phyloP scores from a whole-genome alignment of 2,113 vertebrate genomes.

The Brachypodius melanocephalos region DNA sequence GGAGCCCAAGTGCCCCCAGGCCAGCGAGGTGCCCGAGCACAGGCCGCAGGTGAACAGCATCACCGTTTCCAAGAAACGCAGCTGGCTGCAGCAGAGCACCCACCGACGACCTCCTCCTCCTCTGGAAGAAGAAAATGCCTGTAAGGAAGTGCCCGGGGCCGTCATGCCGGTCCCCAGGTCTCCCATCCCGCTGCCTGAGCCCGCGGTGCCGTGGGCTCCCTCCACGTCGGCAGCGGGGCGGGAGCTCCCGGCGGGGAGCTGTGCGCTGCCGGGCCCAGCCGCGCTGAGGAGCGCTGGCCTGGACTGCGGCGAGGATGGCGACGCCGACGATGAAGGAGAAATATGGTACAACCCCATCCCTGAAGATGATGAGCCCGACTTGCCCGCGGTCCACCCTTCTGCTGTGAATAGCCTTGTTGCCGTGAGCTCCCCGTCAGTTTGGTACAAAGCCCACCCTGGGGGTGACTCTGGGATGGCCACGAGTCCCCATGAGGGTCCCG shows the following conservation, averaged over 20 bases:
- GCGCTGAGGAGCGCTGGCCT: neutral
- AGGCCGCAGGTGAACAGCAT: slow-evolving; percentile 82
- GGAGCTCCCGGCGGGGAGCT: neutral
- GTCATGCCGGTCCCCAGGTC: slow-evolving; percentile 9
- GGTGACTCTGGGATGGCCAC: neutral
- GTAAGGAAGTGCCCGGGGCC: slow-evolving; percentile 69
- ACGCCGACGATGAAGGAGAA: slow-evolving; percentile 94
- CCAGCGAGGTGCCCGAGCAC: slow-evolving; percentile 56
- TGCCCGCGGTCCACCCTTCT: neutral
- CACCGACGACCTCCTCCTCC: slow-evolving; percentile 60
- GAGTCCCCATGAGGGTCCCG: neutral
- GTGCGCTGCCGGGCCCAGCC: neutral
- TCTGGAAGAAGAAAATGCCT: slow-evolving; percentile 69
- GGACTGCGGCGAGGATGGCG: slow-evolving; percentile 86
- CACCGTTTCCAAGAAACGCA: slow-evolving; percentile 96
- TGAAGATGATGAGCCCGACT: slow-evolving; percentile 84
- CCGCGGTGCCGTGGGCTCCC: slow-evolving; percentile 27
- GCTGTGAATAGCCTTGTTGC: slow-evolving; percentile 5
- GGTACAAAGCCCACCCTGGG: slow-evolving; percentile 54
- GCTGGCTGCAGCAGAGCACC: slow-evolving; percentile 93
- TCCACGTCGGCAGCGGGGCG: neutral
- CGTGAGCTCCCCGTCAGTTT: neutral
- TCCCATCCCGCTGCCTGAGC: slow-evolving; percentile 53
- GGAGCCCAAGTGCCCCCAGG: slow-evolving; percentile 62
- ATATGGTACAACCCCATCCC: slow-evolving; percentile 99